These are phyloP conservation scores for Masnerella sp. DNA, from an alignment of 2,888 invertebrate species.

Conservation along the genomic window DNA sequence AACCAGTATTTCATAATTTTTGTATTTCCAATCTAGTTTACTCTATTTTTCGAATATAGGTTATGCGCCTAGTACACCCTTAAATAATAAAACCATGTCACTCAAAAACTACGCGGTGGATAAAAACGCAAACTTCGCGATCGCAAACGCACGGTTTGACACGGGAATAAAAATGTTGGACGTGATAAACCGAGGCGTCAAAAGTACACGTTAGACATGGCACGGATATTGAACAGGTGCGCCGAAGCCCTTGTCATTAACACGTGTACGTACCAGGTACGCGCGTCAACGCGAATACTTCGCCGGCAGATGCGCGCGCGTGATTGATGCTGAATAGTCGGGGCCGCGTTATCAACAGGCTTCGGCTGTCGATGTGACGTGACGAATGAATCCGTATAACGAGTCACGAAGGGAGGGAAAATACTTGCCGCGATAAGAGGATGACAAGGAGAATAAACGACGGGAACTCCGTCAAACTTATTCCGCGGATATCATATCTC, in stretches of 20 bases:
- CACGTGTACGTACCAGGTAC: constrained; percentile 38
- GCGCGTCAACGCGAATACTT: constrained; percentile 41
- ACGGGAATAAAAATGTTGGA: not conserved
- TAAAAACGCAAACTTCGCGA: no score
- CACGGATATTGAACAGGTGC: constrained; percentile 37
- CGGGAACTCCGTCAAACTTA: constrained; percentile 40
- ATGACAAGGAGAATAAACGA: constrained; percentile 51
- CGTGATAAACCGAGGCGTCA: not conserved
- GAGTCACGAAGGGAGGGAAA: constrained; percentile 49
- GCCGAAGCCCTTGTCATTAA: constrained; percentile 39
- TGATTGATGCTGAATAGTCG: constrained; percentile 59
- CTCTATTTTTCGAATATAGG: no score
- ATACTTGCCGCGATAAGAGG: constrained; percentile 42
- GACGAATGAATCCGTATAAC: constrained; percentile 66
- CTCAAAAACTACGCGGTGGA: no score
- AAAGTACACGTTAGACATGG: constrained; percentile 19
- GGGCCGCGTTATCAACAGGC: constrained; percentile 54
- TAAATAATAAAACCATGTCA: no score
- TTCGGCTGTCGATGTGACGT: constrained; percentile 61
- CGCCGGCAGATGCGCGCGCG: constrained; percentile 38
- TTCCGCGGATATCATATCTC: constrained; percentile 30
- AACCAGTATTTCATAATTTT: no score
- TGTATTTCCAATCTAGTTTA: no score
- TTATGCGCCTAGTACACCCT: no score
- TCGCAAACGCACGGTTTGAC: constrained; percentile 1